phyloP scores from a whole-genome alignment of 2,113 vertebrate genomes.

The Origma solitaria region DNA sequence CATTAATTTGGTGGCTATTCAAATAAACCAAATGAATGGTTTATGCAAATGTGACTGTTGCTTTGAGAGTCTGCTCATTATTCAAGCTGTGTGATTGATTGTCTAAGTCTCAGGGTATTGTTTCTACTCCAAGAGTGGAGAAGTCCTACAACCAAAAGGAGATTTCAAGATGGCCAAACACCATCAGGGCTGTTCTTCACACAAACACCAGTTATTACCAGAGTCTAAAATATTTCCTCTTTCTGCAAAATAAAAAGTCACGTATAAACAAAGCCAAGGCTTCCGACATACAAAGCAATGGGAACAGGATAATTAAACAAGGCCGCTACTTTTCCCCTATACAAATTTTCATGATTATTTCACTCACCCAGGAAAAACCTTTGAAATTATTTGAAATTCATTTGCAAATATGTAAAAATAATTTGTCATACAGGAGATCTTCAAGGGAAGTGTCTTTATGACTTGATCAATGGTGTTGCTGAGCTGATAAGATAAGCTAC shows the following conservation, averaged over 20 bases:
- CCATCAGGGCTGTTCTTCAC: not conserved
- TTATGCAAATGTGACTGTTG: constrained; percentile 51
- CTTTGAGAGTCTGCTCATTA: constrained; percentile 34
- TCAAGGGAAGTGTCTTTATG: not conserved
- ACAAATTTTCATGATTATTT: not conserved
- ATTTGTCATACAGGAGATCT: not conserved
- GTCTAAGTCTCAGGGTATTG: not conserved
- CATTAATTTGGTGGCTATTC: constrained; percentile 41
- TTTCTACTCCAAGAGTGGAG: not conserved
- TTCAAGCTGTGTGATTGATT: constrained; percentile 38
- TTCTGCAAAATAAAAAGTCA: not conserved
- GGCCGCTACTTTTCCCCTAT: not conserved
- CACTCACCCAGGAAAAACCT: not conserved
- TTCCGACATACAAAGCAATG: not conserved
- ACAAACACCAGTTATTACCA: not conserved
- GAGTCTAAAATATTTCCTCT: not conserved
- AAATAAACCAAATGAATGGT: constrained; percentile 10
- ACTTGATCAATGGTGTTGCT: not conserved
- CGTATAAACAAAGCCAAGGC: not conserved
- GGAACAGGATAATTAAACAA: not conserved
- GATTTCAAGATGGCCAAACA: not conserved
- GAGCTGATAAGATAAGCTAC: not conserved
- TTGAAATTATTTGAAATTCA: not conserved
- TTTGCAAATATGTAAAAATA: not conserved
- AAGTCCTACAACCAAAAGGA: not conserved